Evolutionary conservation across 1,140 invertebrate species (phyloP).

Genomic region (Zaprionus tsacasi): DNA sequence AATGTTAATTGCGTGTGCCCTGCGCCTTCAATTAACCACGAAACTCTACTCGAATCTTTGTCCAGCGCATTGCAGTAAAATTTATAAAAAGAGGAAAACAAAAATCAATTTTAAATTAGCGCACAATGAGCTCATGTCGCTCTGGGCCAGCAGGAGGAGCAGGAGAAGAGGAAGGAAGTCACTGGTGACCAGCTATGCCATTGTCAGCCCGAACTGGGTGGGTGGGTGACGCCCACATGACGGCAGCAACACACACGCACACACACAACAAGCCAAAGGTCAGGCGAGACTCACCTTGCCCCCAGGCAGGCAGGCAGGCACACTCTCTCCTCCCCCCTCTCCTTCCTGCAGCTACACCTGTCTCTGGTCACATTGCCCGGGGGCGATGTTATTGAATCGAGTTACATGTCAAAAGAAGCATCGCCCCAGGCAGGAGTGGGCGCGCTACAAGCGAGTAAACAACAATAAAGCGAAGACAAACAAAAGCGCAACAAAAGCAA

Average conservation of each 20-base stretch:
- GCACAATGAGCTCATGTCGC: slow-evolving; percentile 72
- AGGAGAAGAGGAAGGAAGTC: not conserved
- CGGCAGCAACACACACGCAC: slow-evolving; percentile 4
- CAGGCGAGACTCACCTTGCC: slow-evolving; percentile 30
- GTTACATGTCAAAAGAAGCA: slow-evolving; percentile 79
- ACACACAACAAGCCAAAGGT: slow-evolving; percentile 50
- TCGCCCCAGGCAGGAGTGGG: slow-evolving; percentile 43
- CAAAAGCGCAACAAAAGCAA: slow-evolving; percentile 70
- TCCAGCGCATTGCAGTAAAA: slow-evolving; percentile 1
- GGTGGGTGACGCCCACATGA: slow-evolving; percentile 52
- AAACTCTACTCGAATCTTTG: slow-evolving; percentile 8
- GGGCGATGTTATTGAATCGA: slow-evolving; percentile 64
- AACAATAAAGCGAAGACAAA: slow-evolving; percentile 81
- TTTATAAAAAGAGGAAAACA: slow-evolving; percentile 13
- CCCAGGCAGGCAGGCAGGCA: too few relatives aligned
- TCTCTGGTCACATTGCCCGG: slow-evolving; percentile 9
- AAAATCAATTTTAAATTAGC: slow-evolving; percentile 80
- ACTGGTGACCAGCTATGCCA: slow-evolving; percentile 23
- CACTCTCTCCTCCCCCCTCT: not conserved
- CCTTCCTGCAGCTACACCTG: not conserved
- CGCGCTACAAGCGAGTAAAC: slow-evolving; percentile 72
- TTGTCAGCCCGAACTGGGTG: slow-evolving; percentile 29
- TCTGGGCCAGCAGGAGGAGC: not conserved
- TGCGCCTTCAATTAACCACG: slow-evolving; percentile 62
- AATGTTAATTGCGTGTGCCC: slow-evolving; percentile 33